Percentiles rank a stretch among this genome's conserved stretches.
These are phyloP conservation scores for Hirundo rustica DNA, from an alignment of 2,797 vertebrate genomes.

Conservation along the genomic window DNA sequence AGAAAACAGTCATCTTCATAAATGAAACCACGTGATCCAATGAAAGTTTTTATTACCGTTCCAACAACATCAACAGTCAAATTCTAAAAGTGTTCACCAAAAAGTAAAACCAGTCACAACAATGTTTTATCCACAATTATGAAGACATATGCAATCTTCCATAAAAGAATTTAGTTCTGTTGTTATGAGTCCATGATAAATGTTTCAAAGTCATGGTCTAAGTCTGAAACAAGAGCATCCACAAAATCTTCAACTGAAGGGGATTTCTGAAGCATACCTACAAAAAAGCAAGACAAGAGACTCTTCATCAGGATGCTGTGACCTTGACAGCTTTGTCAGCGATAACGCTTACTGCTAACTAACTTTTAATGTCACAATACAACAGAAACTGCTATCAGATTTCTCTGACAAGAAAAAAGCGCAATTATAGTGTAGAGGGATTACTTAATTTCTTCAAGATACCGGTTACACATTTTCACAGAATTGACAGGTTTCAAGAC, in stretches of 20 bases:
- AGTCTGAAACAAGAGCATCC: constrained; percentile 90
- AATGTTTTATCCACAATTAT: background rate
- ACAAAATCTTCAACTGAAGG: constrained; percentile 93
- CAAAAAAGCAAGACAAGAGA: constrained; percentile 10
- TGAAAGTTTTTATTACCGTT: constrained; percentile 69
- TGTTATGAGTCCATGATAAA: constrained; percentile 90
- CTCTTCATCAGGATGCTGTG: background rate
- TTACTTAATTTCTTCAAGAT: background rate
- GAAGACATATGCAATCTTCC: background rate
- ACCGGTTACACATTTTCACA: background rate
- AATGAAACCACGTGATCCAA: background rate
- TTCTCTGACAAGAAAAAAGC: background rate
- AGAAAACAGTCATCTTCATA: background rate
- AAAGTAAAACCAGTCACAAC: background rate
- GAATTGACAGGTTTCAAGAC: background rate
- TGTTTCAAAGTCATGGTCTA: constrained; percentile 90
- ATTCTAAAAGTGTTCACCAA: constrained; percentile 1
- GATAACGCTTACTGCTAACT: background rate
- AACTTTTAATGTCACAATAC: background rate
- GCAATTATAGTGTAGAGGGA: background rate
- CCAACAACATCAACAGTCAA: background rate
- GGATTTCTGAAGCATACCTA: constrained; percentile 93
- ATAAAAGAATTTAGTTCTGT: background rate
- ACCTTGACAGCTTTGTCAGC: background rate
- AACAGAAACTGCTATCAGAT: background rate